Evolutionary conservation across 2,797 vertebrate genomes (phyloP).

Genomic region (Mormyrops boulengeri): DNA sequence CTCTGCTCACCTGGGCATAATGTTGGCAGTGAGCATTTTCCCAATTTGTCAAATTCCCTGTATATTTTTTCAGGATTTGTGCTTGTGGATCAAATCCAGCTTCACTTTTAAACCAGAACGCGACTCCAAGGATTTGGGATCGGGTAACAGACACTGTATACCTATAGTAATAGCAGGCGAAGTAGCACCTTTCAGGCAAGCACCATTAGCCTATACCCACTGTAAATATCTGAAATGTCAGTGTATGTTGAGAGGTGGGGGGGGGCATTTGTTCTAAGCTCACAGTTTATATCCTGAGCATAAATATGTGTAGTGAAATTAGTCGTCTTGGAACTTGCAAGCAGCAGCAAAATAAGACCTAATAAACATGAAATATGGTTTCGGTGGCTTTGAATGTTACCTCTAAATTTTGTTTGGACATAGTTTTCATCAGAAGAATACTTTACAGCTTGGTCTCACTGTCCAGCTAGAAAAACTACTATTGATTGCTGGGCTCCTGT

Average conservation of each 20-base stretch:
- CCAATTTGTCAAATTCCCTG: not conserved
- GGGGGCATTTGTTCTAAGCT: not conserved
- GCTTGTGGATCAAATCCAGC: not conserved
- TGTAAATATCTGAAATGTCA: not conserved
- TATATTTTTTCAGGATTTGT: not conserved
- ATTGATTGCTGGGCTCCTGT: not conserved
- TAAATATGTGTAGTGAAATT: not conserved
- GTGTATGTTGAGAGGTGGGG: not conserved
- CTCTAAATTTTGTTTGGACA: not conserved
- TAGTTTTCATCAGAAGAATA: not conserved
- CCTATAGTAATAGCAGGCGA: not conserved
- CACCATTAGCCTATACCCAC: not conserved
- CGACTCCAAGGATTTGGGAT: not conserved
- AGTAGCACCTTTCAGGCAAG: not conserved
- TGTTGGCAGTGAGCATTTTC: not conserved
- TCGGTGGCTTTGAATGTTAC: not conserved
- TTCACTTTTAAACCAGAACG: not conserved
- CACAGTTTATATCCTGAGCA: not conserved
- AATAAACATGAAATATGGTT: not conserved
- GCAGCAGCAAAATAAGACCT: not conserved
- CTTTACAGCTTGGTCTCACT: not conserved
- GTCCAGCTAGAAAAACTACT: not conserved
- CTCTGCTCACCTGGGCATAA: not conserved
- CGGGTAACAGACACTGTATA: not conserved
- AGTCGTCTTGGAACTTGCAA: conserved; percentile 1